phyloP scores from a whole-genome alignment of 2,113 vertebrate species.

The Syngnathus typhle region DNA sequence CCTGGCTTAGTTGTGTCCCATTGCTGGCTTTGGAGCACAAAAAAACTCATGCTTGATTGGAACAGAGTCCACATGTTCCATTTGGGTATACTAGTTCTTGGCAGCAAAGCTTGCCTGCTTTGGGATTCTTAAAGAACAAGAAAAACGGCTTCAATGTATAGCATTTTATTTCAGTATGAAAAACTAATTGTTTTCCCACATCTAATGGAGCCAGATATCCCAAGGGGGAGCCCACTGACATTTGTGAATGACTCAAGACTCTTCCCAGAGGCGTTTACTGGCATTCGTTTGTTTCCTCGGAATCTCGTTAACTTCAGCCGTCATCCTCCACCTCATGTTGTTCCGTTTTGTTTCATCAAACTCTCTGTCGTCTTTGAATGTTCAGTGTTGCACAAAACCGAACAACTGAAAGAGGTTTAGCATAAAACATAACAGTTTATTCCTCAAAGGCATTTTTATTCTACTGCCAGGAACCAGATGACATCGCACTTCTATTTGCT shows the following conservation, averaged over 20 bases:
- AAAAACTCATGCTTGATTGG: slow-evolving; percentile 26
- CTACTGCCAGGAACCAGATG: neutral
- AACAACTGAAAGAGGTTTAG: neutral
- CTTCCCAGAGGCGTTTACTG: slow-evolving; percentile 40
- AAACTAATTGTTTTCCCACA: slow-evolving; percentile 22
- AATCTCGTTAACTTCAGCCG: slow-evolving; percentile 14
- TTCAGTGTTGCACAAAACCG: neutral
- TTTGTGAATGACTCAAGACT: slow-evolving; percentile 25
- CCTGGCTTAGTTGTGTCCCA: slow-evolving; percentile 11
- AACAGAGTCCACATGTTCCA: slow-evolving; percentile 19
- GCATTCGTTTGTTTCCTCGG: slow-evolving; percentile 35
- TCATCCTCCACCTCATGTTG: slow-evolving; percentile 28
- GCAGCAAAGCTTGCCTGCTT: neutral
- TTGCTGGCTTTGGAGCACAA: slow-evolving; percentile 24
- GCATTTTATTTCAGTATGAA: slow-evolving; percentile 5
- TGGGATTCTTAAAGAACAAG: neutral
- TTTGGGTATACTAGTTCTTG: neutral
- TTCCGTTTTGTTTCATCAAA: slow-evolving; percentile 36
- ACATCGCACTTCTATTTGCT: neutral
- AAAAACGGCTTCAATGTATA: slow-evolving; percentile 4
- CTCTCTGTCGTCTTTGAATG: slow-evolving; percentile 1
- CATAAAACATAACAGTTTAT: neutral
- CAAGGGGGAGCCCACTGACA: slow-evolving; percentile 5
- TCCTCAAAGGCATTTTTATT: neutral
- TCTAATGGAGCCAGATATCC: slow-evolving; percentile 18